Evolutionary conservation across 2,797 vertebrate genomes (phyloP).

Genomic region (Pantherophis vulpinus): DNA sequence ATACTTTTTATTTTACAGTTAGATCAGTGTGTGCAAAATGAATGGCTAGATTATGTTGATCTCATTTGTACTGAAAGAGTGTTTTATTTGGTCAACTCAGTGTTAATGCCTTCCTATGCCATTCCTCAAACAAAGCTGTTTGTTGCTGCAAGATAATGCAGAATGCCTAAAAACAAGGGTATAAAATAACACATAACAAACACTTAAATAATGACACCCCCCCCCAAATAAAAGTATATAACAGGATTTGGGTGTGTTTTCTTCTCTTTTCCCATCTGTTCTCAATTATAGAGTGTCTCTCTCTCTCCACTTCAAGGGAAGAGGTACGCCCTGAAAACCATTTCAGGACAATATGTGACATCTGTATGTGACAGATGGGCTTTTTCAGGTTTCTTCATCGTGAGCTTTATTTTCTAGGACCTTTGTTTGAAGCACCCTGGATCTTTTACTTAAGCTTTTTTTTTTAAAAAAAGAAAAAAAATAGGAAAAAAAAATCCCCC

Average conservation of each 20-base stretch:
- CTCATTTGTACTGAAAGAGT: not conserved
- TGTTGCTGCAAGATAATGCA: constrained; percentile 24
- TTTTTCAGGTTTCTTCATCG: constrained; percentile 65
- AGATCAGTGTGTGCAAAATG: constrained; percentile 2
- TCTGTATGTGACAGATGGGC: constrained; percentile 72
- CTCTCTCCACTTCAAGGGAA: constrained; percentile 63
- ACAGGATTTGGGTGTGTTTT: constrained; percentile 53
- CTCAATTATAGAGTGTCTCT: constrained; percentile 66
- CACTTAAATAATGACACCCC: constrained; percentile 27
- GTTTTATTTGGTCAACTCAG: not conserved
- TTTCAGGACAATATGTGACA: constrained; percentile 67
- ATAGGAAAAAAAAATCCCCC: too few species aligned
- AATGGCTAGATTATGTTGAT: not conserved
- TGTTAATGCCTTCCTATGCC: not conserved
- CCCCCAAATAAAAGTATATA: constrained; percentile 39
- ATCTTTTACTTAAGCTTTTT: constrained; percentile 31
- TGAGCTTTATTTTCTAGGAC: constrained; percentile 62
- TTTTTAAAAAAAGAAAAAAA: not conserved
- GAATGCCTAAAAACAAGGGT: constrained; percentile 35
- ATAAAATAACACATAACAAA: constrained; percentile 30
- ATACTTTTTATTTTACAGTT: not conserved
- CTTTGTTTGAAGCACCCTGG: constrained; percentile 61
- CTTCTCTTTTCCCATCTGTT: constrained; percentile 65
- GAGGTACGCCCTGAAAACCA: constrained; percentile 58
- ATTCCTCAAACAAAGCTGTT: constrained; percentile 24